phyloP scores from a whole-genome alignment of 2,113 vertebrate species.

The Sturnira hondurensis region DNA sequence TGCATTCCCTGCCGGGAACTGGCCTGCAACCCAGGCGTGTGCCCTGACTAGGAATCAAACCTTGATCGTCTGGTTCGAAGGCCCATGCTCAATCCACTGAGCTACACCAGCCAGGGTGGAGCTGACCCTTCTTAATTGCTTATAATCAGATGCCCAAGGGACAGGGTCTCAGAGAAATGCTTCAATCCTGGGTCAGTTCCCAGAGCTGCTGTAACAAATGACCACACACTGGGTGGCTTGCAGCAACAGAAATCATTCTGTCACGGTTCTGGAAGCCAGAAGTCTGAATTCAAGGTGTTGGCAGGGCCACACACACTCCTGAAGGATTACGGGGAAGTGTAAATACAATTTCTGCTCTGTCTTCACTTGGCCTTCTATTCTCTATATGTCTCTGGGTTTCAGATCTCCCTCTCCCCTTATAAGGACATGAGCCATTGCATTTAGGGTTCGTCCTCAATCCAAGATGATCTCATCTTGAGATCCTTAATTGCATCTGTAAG shows the following conservation, averaged over 20 bases:
- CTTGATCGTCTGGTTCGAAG: no score
- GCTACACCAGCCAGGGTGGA: no score
- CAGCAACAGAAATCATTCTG: neutral
- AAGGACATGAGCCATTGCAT: neutral
- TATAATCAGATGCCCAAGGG: neutral
- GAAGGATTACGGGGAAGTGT: neutral
- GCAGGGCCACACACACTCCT: rapidly evolving
- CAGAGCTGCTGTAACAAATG: neutral
- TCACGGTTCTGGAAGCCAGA: neutral
- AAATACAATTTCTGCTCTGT: neutral
- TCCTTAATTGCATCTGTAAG: neutral
- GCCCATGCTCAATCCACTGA: no score
- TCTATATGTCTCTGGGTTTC: neutral
- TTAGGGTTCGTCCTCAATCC: neutral
- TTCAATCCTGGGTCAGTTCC: neutral
- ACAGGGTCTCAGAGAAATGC: neutral
- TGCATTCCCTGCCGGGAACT: no score
- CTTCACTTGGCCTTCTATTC: neutral
- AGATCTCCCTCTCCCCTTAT: neutral
- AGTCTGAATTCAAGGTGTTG: neutral
- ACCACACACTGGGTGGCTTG: neutral
- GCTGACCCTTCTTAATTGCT: neutral
- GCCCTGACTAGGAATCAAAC: no score
- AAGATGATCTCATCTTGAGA: neutral
- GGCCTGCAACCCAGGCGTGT: no score